phyloP scores from a whole-genome alignment of 2,113 vertebrate species.

The Hoplias malabaricus region DNA sequence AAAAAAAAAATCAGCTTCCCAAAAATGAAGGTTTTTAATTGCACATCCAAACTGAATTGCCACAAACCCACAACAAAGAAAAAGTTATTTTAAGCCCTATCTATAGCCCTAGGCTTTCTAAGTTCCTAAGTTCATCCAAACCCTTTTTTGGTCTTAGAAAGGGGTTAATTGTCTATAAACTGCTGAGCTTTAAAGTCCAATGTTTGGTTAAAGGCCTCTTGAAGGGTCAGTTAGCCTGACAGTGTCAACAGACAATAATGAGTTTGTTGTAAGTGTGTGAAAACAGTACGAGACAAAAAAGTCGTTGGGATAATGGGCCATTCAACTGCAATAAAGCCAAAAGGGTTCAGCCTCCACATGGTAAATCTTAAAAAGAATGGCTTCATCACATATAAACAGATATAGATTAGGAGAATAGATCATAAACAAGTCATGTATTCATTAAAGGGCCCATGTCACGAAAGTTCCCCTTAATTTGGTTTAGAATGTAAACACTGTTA shows the following conservation, averaged over 20 bases:
- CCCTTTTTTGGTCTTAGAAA: slow-evolving; percentile 59
- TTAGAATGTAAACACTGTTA: too few relatives aligned
- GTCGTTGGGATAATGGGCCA: background rate
- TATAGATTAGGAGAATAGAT: too few relatives aligned
- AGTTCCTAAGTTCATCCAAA: background rate
- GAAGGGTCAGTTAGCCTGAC: slow-evolving; percentile 47
- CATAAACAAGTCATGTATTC: too few relatives aligned
- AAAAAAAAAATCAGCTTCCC: background rate
- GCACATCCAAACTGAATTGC: background rate
- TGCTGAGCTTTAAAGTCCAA: slow-evolving; percentile 64
- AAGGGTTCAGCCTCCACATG: background rate
- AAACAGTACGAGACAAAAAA: background rate
- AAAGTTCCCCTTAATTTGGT: too few relatives aligned
- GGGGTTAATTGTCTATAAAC: slow-evolving; percentile 67
- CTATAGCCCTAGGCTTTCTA: background rate
- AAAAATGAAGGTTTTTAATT: background rate
- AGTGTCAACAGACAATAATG: background rate
- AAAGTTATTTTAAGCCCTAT: background rate
- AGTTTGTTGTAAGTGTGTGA: background rate
- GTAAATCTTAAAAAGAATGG: background rate
- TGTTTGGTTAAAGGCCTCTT: slow-evolving; percentile 68
- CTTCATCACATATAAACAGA: background rate
- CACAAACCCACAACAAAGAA: background rate
- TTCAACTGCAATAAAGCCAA: background rate
- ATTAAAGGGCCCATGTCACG: too few relatives aligned